These are phyloP conservation scores for Patiria miniata DNA, from an alignment of 35 echinoderm and acorn worm genomes.

Conservation along the genomic window DNA sequence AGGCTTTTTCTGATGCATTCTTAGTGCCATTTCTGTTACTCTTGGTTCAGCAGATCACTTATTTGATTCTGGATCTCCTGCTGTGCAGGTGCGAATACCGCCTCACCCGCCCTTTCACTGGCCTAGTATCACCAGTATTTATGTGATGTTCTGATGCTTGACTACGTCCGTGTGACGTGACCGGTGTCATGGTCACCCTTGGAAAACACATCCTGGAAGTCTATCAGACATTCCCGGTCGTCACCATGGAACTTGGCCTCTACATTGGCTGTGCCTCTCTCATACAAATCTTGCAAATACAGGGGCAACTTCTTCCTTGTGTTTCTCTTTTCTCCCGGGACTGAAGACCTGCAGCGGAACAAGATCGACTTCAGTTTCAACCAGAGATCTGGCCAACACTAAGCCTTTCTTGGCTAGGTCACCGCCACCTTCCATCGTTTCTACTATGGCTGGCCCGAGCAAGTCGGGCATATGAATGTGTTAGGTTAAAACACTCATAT, in stretches of 20 bases:
- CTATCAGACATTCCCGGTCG: not conserved
- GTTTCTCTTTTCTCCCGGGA: not conserved
- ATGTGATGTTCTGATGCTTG: not conserved
- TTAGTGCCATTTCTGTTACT: no score
- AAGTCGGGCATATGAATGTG: no score
- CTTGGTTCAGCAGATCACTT: no score
- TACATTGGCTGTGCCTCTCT: not conserved
- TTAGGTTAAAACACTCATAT: no score
- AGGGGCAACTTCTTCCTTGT: not conserved
- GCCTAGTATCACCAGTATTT: not conserved
- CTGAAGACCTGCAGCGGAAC: not conserved
- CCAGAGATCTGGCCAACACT: slow-evolving; percentile 1
- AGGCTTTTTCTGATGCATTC: no score
- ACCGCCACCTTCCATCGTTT: not conserved
- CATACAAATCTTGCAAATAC: not conserved
- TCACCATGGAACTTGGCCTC: not conserved
- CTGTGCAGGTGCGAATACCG: no score
- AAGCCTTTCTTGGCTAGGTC: not conserved
- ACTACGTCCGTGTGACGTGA: not conserved
- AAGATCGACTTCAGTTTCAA: not conserved
- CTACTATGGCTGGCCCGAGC: not conserved
- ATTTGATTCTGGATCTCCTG: no score
- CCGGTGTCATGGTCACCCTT: slow-evolving; percentile 10
- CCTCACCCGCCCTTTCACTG: no score
- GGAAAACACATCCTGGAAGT: not conserved